These are phyloP conservation scores for Lithodes maja DNA, from an alignment of 2,888 invertebrate species.

Conservation along the genomic window DNA sequence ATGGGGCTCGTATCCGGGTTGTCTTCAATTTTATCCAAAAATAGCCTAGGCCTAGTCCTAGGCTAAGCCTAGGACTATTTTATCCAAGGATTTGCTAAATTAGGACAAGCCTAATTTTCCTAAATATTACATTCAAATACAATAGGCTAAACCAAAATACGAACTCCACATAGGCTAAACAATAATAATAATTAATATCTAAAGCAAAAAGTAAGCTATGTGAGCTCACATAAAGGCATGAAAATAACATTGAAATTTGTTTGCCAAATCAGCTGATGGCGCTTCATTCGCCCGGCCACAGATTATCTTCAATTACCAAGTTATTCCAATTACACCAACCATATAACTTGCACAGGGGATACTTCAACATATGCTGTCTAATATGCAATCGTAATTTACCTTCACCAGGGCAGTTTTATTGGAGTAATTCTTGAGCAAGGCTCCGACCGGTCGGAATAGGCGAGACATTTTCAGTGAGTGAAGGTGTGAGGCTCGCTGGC, in stretches of 20 bases:
- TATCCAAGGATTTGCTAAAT: too few species aligned
- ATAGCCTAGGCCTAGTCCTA: too few species aligned
- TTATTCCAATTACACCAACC: background rate
- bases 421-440: constrained; percentile 49
- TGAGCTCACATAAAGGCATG: too few species aligned
- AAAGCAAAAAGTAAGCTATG: too few species aligned
- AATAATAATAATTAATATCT: too few species aligned
- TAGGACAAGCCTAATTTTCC: too few species aligned
- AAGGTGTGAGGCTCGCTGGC: background rate
- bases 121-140: too few species aligned
- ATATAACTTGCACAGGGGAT: background rate
- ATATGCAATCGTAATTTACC: constrained; percentile 22
- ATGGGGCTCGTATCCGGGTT: too few species aligned
- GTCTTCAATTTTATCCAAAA: too few species aligned
- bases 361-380: background rate
- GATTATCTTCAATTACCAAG: background rate
- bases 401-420: constrained; percentile 51
- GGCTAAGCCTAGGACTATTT: too few species aligned
- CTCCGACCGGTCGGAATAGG: constrained; percentile 54
- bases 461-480: constrained; percentile 49
- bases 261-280: background rate
- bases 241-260: background rate
- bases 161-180: too few species aligned
- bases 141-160: too few species aligned
- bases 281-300: background rate